phyloP scores from a whole-genome alignment of 2,113 vertebrate genomes.

The Pomatostomus ruficeps region DNA sequence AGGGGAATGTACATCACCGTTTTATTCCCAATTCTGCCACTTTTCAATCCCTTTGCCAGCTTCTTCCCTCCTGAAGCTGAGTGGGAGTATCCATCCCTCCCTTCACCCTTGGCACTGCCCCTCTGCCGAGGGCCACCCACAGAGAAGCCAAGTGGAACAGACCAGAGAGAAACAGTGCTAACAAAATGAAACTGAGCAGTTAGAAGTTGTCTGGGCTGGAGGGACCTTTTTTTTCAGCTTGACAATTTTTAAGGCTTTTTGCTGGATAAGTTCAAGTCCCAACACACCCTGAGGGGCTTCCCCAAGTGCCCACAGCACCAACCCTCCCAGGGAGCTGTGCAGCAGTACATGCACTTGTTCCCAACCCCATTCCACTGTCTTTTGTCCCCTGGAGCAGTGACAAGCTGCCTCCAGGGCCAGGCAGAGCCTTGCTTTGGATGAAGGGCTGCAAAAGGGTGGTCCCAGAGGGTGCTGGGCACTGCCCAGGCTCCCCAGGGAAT shows the following conservation, averaged over 20 bases:
- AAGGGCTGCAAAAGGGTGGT: neutral
- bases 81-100: neutral
- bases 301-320: neutral
- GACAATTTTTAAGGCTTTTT: neutral
- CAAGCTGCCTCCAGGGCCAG: neutral
- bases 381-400: neutral
- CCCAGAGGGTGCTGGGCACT: neutral
- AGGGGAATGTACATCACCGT: fast-evolving
- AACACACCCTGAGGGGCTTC: fast-evolving
- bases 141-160: neutral
- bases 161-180: neutral
- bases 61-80: neutral
- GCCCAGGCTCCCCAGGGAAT: neutral
- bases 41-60: neutral
- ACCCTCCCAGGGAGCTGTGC: neutral
- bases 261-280: neutral
- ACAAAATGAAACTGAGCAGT: neutral
- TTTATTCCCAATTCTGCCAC: neutral
- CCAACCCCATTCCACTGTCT: neutral
- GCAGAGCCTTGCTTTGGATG: neutral
- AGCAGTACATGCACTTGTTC: neutral
- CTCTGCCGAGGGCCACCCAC: neutral
- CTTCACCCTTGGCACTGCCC: fast-evolving
- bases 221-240: neutral
- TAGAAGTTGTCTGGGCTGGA: neutral